Conservation (phyloP, 2,888 invertebrate species). For the Dolichopus griseipennis region DNA sequence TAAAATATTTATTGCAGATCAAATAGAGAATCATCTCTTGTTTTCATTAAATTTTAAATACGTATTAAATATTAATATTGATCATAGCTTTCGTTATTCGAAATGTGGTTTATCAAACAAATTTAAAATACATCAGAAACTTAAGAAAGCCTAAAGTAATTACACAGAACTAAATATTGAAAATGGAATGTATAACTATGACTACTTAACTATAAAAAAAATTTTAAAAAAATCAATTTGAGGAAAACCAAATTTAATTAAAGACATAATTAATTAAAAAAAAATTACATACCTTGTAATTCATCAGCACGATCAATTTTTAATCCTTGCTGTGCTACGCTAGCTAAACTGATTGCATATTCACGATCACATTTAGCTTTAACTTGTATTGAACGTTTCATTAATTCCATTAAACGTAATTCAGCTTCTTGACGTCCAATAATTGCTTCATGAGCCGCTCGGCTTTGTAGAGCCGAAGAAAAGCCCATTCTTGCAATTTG, state of each 20-base stretch:
- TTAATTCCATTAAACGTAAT: constrained; percentile 80
- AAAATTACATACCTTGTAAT: constrained; percentile 36
- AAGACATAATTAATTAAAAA: too few species aligned
- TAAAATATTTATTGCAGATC: too few species aligned
- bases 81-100: too few species aligned
- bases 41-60: too few species aligned
- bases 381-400: constrained; percentile 75
- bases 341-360: constrained; percentile 73
- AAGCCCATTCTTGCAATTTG: constrained; percentile 59
- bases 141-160: too few species aligned
- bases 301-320: constrained; percentile 60
- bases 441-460: constrained; percentile 84
- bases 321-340: constrained; percentile 72
- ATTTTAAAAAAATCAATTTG: not conserved
- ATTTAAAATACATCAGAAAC: too few species aligned
- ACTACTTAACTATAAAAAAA: not conserved
- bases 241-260: not conserved
- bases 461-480: constrained; percentile 76
- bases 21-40: too few species aligned
- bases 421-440: constrained; percentile 87
- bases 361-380: constrained; percentile 89
- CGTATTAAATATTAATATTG: too few species aligned
- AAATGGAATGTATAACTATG: too few species aligned
- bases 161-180: too few species aligned
- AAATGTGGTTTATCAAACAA: too few species aligned